Evolutionary conservation across 2,888 invertebrate genomes (phyloP), one percentile per base, ranked within the genome.

Genomic region (Neoscelio sp.): DNA sequence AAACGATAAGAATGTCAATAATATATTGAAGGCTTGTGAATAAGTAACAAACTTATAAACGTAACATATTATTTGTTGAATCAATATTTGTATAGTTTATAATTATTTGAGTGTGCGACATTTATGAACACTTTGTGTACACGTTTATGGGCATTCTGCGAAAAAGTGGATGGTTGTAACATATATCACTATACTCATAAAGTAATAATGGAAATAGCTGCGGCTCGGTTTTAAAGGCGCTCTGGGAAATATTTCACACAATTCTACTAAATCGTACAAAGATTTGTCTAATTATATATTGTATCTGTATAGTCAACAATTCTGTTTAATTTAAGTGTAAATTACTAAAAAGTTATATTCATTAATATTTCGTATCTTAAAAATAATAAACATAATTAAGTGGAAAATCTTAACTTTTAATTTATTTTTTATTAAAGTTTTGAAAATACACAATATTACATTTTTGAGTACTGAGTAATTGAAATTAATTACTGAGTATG

Each of bases 161-260:
- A n/a, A 35, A 35, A 44, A 44, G 15, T 42, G 2, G 42, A 10
- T 17, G 42, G 15, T 42, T 10, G 42, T 42, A 20, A 42, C 17
- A 42, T 42, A 42, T 20, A 42, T 42, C 20, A 42, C 42, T n/a
- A n/a, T n/a, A 20, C 42, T 42, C 42, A 42, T 42, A 42, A 42
- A 18, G 20, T 20, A 42, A 42, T 42, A 42, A 42, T 42, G 17
- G 18, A 42, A 42, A 42, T 18, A 18, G 42, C 18, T 20, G 42
- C 17, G n/a, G 15, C 17, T 42, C n/a, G 6, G 17, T 15, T 42
- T 42, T 42, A 42, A 42, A 42, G 17, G 18, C 4, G 18, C 42
- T n/a, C 6, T 35, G 35, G 35, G 35, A 13, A 10, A 10, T 35
- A 13, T 13, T 10, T 35, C 10, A 10, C 35, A 35, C 35, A 10